Evolutionary conservation across 2,797 vertebrate species (phyloP).

Genomic region (Eidolon dupreanum): DNA sequence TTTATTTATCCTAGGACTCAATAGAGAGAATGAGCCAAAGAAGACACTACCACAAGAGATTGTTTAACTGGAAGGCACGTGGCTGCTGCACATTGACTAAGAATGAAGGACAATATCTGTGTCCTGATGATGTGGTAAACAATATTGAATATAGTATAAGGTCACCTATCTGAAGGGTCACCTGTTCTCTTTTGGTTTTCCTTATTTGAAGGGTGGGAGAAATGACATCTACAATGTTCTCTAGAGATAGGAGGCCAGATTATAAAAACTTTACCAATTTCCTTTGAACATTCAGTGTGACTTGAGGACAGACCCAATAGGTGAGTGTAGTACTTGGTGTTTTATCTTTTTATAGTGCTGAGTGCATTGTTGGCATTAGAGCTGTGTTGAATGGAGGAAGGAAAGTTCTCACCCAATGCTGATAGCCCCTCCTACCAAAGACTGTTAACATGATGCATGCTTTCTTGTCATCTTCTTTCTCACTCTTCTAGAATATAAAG

Average conservation of each 20-base stretch:
- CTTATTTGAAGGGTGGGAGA: background rate
- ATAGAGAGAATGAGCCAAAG: background rate
- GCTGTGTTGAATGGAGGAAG: background rate
- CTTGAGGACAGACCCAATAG: background rate
- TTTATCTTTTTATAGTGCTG: background rate
- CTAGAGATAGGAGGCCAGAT: background rate
- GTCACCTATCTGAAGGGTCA: background rate
- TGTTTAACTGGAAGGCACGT: background rate
- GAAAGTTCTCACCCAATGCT: no score
- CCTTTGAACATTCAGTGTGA: background rate
- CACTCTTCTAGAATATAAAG: background rate
- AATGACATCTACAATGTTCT: background rate
- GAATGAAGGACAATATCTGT: background rate
- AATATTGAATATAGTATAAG: background rate
- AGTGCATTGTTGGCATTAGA: background rate
- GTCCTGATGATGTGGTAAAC: background rate
- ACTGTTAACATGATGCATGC: background rate
- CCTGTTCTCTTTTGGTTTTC: background rate
- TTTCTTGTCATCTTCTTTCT: background rate
- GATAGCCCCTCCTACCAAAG: background rate
- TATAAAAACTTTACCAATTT: background rate
- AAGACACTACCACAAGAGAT: background rate
- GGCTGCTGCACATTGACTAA: background rate
- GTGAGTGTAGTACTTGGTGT: background rate
- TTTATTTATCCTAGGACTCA: background rate